Conservation (phyloP, 2,113 vertebrate genomes). For the Micronycteris hirsuta region DNA sequence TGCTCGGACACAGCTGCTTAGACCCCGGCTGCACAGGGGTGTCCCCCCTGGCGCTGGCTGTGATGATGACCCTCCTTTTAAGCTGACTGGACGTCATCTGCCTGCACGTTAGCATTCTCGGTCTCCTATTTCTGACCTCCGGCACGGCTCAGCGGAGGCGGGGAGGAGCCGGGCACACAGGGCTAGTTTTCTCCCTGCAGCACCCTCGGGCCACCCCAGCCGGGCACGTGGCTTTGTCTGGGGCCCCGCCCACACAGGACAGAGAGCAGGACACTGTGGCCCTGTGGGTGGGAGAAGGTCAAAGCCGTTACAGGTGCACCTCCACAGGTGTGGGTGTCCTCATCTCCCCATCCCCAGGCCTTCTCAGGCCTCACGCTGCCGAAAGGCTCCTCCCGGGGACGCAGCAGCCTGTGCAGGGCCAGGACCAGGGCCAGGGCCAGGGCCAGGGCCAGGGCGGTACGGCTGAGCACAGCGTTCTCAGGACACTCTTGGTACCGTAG, state of each 20-base stretch:
- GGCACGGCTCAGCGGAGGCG: not conserved
- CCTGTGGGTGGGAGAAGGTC: not conserved
- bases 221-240: not conserved
- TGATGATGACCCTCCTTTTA: constrained; percentile 36
- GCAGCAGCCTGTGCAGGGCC: too few species aligned
- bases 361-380: not conserved
- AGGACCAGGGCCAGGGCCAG: too few species aligned
- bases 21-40: not conserved
- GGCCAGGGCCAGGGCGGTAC: too few species aligned
- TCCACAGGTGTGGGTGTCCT: not conserved
- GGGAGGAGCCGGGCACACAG: not conserved
- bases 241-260: not conserved
- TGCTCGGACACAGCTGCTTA: not conserved
- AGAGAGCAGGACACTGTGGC: not conserved
- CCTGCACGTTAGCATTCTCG: not conserved
- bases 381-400: not conserved
- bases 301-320: not conserved
- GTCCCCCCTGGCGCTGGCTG: not conserved
- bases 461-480: not conserved
- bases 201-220: not conserved
- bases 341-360: not conserved
- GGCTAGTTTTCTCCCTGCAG: constrained; percentile 1
- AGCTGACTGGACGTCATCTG: not conserved
- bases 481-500: not conserved
- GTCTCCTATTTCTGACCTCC: constrained; percentile 40